These are phyloP conservation scores for Paracyclopina nana DNA, from an alignment of 1,140 invertebrate genomes.

Conservation along the genomic window DNA sequence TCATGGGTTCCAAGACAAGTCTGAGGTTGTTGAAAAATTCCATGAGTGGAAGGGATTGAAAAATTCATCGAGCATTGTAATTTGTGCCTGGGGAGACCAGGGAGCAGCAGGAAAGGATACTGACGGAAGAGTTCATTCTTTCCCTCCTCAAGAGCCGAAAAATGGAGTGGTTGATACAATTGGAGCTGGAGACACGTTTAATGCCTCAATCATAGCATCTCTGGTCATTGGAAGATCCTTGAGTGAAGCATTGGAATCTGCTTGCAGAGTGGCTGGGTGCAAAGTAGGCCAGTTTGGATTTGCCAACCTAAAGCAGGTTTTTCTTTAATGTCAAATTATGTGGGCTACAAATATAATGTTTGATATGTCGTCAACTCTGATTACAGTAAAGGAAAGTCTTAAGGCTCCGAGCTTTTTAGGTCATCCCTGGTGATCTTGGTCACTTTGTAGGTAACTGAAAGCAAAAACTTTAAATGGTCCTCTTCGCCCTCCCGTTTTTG, in stretches of 20 bases:
- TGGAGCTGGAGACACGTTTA: conserved; percentile 9
- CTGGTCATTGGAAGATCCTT: background rate
- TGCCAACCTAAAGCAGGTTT: too few species aligned
- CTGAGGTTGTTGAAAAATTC: background rate
- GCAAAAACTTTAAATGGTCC: too few species aligned
- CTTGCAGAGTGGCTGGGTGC: background rate
- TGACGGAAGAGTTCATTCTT: background rate
- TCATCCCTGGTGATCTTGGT: too few species aligned
- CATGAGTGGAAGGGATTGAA: background rate
- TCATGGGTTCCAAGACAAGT: background rate
- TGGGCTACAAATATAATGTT: too few species aligned
- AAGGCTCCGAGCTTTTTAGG: too few species aligned
- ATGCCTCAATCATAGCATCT: background rate
- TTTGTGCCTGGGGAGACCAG: background rate
- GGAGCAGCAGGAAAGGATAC: background rate
- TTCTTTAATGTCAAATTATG: too few species aligned
- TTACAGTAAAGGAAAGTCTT: too few species aligned
- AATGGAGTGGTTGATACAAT: conserved; percentile 8
- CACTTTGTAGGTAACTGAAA: too few species aligned
- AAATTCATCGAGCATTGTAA: background rate
- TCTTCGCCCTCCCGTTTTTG: too few species aligned
- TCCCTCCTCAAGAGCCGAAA: background rate
- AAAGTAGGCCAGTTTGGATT: background rate
- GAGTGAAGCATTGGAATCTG: background rate
- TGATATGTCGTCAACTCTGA: too few species aligned